A percentile compares a stretch with the other conserved stretches of the same genome.
Conservation (phyloP, 1,140 invertebrate genomes). For the Aphelinus atriplicis region DNA sequence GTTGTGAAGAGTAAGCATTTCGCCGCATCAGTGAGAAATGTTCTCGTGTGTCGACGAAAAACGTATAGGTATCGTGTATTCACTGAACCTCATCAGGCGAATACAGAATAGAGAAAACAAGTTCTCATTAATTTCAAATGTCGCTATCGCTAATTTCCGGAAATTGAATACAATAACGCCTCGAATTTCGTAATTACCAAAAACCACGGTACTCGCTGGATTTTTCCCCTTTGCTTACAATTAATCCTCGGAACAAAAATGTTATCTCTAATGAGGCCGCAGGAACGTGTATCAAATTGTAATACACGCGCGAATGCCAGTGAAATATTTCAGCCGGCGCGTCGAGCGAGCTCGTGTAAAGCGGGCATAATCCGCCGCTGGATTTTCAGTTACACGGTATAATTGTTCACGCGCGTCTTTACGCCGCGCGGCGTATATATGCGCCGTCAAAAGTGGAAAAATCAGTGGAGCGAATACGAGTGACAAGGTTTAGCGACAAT, state of each 20-base stretch:
- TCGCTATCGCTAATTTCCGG: too few relatives aligned
- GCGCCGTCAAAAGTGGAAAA: slow-evolving; percentile 20
- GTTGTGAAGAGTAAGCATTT: too few relatives aligned
- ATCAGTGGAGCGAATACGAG: slow-evolving; percentile 21
- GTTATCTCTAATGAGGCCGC: slow-evolving; percentile 13
- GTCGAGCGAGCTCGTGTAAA: neutral
- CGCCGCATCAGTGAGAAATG: too few relatives aligned
- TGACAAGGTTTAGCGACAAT: slow-evolving; percentile 23
- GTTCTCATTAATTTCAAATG: too few relatives aligned
- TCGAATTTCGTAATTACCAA: too few relatives aligned
- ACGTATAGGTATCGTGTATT: too few relatives aligned
- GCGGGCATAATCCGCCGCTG: slow-evolving; percentile 4
- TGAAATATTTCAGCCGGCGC: slow-evolving; percentile 9
- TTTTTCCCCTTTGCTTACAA: too few relatives aligned
- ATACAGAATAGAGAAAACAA: too few relatives aligned
- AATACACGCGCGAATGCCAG: slow-evolving; percentile 5
- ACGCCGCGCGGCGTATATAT: neutral
- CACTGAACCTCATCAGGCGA: too few relatives aligned
- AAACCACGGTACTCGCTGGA: too few relatives aligned
- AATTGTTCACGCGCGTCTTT: slow-evolving; percentile 26
- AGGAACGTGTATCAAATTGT: slow-evolving; percentile 8
- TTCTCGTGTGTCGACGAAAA: too few relatives aligned
- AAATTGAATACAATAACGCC: too few relatives aligned
- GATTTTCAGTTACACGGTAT: slow-evolving; percentile 28
- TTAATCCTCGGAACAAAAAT: neutral